phyloP scores from a whole-genome alignment of 2,113 vertebrate species.

The Trochalopteron elliotii region DNA sequence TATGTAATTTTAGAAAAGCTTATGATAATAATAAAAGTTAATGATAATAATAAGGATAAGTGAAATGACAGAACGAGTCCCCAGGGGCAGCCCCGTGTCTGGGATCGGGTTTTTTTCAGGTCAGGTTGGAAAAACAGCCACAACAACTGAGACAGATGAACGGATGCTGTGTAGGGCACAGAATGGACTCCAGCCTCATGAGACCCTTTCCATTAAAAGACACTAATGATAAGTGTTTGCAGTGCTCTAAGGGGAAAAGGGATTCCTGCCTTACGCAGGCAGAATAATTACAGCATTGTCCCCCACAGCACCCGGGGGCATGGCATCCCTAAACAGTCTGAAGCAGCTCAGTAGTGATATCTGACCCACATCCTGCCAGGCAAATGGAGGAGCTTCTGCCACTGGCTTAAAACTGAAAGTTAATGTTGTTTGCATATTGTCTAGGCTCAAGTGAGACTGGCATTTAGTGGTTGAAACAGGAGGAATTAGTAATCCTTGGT shows the following conservation, averaged over 20 bases:
- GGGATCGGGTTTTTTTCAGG: background rate
- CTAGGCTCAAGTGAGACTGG: background rate
- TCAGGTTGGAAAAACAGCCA: background rate
- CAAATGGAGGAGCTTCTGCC: background rate
- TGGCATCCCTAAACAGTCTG: background rate
- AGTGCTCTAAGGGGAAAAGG: background rate
- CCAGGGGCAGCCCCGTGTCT: background rate
- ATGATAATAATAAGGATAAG: background rate
- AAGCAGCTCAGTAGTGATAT: background rate
- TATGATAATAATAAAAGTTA: background rate
- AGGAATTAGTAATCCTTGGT: background rate
- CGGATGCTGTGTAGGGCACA: background rate
- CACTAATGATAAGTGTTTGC: background rate
- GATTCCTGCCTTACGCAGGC: background rate
- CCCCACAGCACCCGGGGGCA: rapidly evolving
- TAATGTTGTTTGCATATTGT: background rate
- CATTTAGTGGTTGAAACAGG: background rate
- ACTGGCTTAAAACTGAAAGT: background rate
- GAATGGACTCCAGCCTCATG: background rate
- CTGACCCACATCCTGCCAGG: background rate
- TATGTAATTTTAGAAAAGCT: background rate
- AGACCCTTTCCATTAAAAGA: background rate
- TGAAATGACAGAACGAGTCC: background rate
- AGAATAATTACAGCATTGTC: background rate
- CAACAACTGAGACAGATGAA: background rate